phyloP scores from a whole-genome alignment of 1,140 invertebrate species.

The Caenorhabditis tropicalis region DNA sequence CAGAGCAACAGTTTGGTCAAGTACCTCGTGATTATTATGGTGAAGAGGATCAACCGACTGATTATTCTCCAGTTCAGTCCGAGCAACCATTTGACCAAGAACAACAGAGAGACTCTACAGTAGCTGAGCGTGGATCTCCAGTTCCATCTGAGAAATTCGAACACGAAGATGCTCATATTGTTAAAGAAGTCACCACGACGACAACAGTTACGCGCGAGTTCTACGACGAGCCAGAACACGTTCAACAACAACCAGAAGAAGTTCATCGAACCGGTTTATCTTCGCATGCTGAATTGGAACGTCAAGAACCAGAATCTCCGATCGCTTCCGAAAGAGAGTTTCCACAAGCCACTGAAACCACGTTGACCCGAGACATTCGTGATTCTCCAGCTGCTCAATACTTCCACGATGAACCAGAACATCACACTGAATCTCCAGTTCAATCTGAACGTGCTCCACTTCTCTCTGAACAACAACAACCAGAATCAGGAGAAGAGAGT shows the following conservation, averaged over 20 bases:
- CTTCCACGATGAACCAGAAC: neutral
- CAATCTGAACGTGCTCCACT: constrained; percentile 1
- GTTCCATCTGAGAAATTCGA: neutral
- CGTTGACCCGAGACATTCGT: neutral
- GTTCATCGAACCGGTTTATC: neutral
- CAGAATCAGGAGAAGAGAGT: constrained; percentile 23
- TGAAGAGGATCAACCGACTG: neutral
- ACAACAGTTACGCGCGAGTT: neutral
- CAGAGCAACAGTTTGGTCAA: neutral
- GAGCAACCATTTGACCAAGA: neutral
- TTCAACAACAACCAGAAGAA: neutral
- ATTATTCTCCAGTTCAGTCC: too few relatives aligned
- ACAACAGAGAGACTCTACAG: neutral
- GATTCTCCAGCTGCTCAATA: constrained; percentile 1
- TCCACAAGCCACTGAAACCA: neutral
- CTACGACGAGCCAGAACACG: constrained; percentile 9
- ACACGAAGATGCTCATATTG: neutral
- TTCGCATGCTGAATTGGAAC: neutral
- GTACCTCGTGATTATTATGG: too few relatives aligned
- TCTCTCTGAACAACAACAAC: neutral
- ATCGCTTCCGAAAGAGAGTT: neutral
- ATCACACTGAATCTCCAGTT: neutral
- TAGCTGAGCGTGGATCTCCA: neutral
- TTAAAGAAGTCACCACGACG: neutral
- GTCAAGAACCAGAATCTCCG: neutral